phyloP scores from a whole-genome alignment of 2,797 vertebrate genomes.

The Semotilus atromaculatus region DNA sequence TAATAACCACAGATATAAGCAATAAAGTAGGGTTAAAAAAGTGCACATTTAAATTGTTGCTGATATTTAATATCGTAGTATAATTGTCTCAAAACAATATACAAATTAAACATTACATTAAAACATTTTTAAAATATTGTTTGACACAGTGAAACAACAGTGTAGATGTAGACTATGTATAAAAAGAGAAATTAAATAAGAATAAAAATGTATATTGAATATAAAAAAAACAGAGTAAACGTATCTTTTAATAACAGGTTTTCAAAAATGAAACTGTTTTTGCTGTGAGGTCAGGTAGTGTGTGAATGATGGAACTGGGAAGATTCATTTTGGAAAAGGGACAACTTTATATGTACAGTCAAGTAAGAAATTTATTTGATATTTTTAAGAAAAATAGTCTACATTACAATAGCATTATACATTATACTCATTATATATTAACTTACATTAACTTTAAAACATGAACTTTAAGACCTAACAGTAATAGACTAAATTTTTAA shows the following conservation, averaged over 20 bases:
- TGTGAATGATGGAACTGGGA: slow-evolving; percentile 28
- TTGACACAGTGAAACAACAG: not conserved
- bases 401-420: not conserved
- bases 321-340: slow-evolving; percentile 42
- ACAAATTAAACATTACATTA: no score
- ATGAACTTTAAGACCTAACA: not conserved
- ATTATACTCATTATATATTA: no score
- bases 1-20: no score
- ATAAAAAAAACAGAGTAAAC: fast-evolving
- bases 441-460: not conserved
- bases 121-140: not conserved
- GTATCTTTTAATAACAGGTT: no score
- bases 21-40: no score
- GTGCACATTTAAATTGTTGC: not conserved
- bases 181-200: not conserved
- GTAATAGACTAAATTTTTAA: not conserved
- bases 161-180: not conserved
- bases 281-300: slow-evolving; percentile 16
- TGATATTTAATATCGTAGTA: not conserved
- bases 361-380: not conserved
- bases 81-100: no score
- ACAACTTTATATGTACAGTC: slow-evolving; percentile 15
- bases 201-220: not conserved
- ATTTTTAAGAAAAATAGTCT: not conserved
- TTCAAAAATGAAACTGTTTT: not conserved